A percentile compares a stretch with the other conserved stretches of the same genome.
Evolutionary conservation across 2,888 invertebrate genomes (phyloP).

Genomic region (Scaptomyza parva): DNA sequence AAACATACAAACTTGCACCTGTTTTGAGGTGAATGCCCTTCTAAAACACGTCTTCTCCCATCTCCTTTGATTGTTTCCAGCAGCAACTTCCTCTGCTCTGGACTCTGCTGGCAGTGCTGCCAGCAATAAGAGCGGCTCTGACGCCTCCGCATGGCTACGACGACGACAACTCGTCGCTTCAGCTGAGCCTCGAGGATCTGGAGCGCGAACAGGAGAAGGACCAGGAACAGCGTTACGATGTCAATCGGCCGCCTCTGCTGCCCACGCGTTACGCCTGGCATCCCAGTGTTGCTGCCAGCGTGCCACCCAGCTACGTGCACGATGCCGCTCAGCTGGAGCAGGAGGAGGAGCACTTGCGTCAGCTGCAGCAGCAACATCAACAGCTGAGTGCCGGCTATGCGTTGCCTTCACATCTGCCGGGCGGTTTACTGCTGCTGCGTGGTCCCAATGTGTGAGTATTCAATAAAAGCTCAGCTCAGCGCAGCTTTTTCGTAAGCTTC

Average conservation of each 20-base stretch:
- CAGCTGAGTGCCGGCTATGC: constrained; percentile 69
- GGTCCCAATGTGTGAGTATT: constrained; percentile 37
- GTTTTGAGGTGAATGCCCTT: constrained; percentile 27
- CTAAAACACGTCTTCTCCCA: constrained; percentile 21
- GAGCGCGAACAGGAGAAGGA: constrained; percentile 90
- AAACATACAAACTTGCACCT: constrained; percentile 16
- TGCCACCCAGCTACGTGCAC: constrained; percentile 67
- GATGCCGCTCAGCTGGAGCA: constrained; percentile 61
- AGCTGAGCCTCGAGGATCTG: constrained; percentile 90
- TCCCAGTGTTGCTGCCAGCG: constrained; percentile 62
- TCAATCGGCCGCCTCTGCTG: constrained; percentile 62
- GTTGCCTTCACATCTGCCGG: constrained; percentile 53
- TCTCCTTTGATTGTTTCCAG: constrained; percentile 19
- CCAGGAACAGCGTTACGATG: constrained; percentile 54
- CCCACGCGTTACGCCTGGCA: constrained; percentile 71
- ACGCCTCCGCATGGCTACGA: constrained; percentile 51
- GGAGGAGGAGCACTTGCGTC: constrained; percentile 51
- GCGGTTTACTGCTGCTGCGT: constrained; percentile 41
- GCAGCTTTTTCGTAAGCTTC: constrained; percentile 35
- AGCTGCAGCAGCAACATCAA: constrained; percentile 59
- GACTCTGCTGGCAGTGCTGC: constrained; percentile 31
- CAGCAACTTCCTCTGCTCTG: constrained; percentile 32
- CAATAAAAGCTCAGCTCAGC: background rate
- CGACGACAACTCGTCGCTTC: constrained; percentile 81
- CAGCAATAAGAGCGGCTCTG: constrained; percentile 33